Conservation (phyloP, 2,797 vertebrate species). For the Heliangelus exortis region DNA sequence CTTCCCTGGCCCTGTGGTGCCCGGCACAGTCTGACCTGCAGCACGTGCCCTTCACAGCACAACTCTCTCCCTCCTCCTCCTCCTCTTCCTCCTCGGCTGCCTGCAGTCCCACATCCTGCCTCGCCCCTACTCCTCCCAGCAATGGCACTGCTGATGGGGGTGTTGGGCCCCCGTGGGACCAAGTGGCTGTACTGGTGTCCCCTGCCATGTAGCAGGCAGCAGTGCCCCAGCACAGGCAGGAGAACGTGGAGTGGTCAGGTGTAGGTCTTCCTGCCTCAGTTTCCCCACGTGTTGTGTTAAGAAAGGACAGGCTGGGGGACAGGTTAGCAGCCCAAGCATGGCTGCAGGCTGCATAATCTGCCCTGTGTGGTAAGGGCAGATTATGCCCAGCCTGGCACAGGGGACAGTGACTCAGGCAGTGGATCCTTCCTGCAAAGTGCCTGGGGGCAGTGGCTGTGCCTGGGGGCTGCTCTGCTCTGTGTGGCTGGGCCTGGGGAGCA, state of each 20-base stretch:
- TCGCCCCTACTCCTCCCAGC: not conserved
- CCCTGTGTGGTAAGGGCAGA: not conserved
- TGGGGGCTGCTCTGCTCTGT: not conserved
- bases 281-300: fast-evolving
- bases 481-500: fast-evolving
- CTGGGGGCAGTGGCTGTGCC: not conserved
- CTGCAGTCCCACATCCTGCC: not conserved
- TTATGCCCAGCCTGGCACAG: not conserved
- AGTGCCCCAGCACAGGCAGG: fast-evolving
- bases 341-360: no score
- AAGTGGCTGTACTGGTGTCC: fast-evolving
- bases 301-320: not conserved
- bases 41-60: not conserved
- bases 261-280: not conserved
- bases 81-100: not conserved
- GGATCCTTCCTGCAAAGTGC: not conserved
- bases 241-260: fast-evolving
- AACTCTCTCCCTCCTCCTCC: not conserved
- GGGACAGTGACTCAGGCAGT: not conserved
- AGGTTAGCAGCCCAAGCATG: not conserved
- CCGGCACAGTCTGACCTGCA: fast-evolving
- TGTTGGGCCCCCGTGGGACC: fast-evolving
- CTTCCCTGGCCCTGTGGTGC: not conserved
- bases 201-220: fast-evolving
- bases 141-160: not conserved